Percentiles rank a stretch among this genome's conserved stretches.
These are phyloP conservation scores for Ophiothrix spiculata DNA, from an alignment of 35 echinoderm and acorn worm species.

Conservation along the genomic window DNA sequence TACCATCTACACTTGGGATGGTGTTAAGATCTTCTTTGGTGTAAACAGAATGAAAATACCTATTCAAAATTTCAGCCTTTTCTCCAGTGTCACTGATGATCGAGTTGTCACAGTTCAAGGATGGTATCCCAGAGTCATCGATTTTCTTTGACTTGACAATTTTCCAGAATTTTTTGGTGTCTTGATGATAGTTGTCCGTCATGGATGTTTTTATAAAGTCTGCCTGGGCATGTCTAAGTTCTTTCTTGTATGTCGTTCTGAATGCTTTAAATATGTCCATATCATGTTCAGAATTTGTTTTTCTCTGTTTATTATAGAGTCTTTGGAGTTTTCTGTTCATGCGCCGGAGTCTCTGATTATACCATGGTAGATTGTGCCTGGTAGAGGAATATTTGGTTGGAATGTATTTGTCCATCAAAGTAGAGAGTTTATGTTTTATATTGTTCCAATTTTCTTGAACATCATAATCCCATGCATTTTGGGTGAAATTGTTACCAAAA, in stretches of 20 bases:
- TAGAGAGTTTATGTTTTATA: neutral
- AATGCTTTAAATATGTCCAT: neutral
- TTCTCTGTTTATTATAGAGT: neutral
- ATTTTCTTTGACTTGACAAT: neutral
- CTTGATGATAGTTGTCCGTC: neutral
- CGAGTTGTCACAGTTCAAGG: neutral
- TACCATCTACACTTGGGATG: neutral
- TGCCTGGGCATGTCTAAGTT: neutral
- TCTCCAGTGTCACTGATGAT: neutral
- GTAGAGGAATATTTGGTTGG: constrained; percentile 13
- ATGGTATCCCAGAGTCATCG: neutral
- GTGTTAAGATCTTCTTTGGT: neutral
- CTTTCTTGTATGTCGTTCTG: neutral
- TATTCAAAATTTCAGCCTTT: neutral
- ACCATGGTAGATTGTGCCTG: constrained; percentile 1
- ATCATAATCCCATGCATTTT: neutral
- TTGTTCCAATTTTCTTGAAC: neutral
- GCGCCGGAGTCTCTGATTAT: neutral
- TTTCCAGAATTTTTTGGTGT: constrained; percentile 8
- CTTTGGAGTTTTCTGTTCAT: neutral
- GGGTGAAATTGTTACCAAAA: neutral
- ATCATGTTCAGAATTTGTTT: neutral
- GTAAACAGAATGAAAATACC: neutral
- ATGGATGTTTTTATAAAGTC: neutral
- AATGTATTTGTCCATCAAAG: neutral